Conservation (phyloP, 2,113 vertebrate genomes). For the Xyliphius kryptos region DNA sequence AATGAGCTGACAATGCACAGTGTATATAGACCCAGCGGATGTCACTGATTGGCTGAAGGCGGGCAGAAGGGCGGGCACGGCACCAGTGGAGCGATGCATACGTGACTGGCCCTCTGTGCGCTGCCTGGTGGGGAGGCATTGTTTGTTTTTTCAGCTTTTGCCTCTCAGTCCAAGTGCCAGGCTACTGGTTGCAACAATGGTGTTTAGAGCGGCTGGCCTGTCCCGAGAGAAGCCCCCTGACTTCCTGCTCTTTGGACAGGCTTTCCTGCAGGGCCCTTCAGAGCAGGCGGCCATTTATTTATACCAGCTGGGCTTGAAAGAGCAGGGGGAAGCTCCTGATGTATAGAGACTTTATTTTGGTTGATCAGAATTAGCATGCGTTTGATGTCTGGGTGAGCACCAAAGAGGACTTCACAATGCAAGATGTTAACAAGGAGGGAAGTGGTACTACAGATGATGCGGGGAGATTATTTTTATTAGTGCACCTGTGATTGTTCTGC, state of each 20-base stretch:
- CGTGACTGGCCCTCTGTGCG: slow-evolving; percentile 58
- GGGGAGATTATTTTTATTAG: slow-evolving; percentile 55
- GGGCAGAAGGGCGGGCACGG: slow-evolving; percentile 18
- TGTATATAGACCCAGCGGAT: background rate
- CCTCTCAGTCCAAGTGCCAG: slow-evolving; percentile 58
- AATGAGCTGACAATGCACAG: background rate
- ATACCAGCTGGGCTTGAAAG: slow-evolving; percentile 63
- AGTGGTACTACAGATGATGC: slow-evolving; percentile 58
- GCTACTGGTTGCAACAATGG: slow-evolving; percentile 67
- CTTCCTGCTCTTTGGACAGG: slow-evolving; percentile 68
- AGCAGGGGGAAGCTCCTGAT: slow-evolving; percentile 46
- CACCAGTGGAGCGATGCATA: slow-evolving; percentile 47
- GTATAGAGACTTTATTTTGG: slow-evolving; percentile 50
- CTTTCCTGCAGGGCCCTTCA: slow-evolving; percentile 63
- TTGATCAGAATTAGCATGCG: slow-evolving; percentile 58
- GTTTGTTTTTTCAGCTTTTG: slow-evolving; percentile 67
- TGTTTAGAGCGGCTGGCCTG: slow-evolving; percentile 60
- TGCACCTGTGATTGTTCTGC: slow-evolving; percentile 53
- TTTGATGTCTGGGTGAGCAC: slow-evolving; percentile 58
- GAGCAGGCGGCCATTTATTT: slow-evolving; percentile 62
- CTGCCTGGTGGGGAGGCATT: slow-evolving; percentile 46
- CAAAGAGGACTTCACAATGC: slow-evolving; percentile 47
- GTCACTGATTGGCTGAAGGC: slow-evolving; percentile 10
- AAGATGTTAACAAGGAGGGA: slow-evolving; percentile 60
- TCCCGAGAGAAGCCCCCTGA: slow-evolving; percentile 66